Base-by-base conservation (phyloP, 2,113 vertebrate species). In the Mustela nigripes region DNA sequence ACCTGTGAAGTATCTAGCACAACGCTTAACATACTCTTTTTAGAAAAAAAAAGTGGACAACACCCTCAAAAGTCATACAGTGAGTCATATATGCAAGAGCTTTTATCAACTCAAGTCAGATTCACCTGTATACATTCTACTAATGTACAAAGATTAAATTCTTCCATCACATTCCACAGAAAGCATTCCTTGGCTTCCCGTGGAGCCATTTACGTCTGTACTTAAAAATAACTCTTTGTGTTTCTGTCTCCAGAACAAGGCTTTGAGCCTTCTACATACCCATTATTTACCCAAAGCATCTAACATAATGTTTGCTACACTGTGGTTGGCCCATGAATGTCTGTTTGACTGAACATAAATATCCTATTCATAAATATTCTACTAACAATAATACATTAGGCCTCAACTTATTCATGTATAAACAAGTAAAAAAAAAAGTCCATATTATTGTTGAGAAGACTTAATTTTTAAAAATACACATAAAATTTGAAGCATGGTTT, bases 181-280 rank as follows among this genome's bases (percentile, higher is more conserved):
- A 96, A 94, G 24, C 45, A 58, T 87, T 88, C 67, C n/a, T 83
- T 67, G 73, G 62, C 21, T 91, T 93, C 85, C 73, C 69, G 39
- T 93, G 67, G 73, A 93, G 74, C 45, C 31, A 78, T 76, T 95
- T 96, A 28, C 45, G 62, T 81, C 76, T 76, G 42, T 3, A 81
- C 39, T 89, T 92, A 87, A 95, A 91, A 91, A 97, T 91, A 76
- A 91, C 36, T 92, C 82, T 96, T 67, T 95, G 78, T 63, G 11
- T 93, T 91, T 97, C 69, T 97, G 78, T 53, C n/a, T 94, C 39
- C 53, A 62, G 39, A 92, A 65, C 53, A 94, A 94, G 85, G 28
- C n/a, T 86, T 83, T 63, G 89, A 93, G 89, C 19, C 45, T 88
- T 95, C 16, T 48, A 84, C 4, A 56, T 90, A 26, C 33, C 76